These are phyloP conservation scores for Holacanthus passer DNA, from an alignment of 2,113 vertebrate species.

Conservation along the genomic window DNA sequence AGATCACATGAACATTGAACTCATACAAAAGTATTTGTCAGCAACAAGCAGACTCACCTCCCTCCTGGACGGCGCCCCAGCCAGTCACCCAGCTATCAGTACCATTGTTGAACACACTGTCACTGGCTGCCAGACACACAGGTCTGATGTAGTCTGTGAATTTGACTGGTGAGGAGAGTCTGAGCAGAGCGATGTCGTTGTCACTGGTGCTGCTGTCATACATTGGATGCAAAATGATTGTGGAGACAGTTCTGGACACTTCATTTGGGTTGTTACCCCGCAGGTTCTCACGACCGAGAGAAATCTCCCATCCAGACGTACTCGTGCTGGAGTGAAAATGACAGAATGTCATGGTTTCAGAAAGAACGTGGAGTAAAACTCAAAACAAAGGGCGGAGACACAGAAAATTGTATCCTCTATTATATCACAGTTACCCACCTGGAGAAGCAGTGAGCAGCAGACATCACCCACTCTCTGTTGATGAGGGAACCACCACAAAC, in stretches of 20 bases:
- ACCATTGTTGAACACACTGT: constrained; percentile 81
- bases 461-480: constrained; percentile 81
- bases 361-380: background rate
- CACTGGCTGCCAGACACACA: constrained; percentile 84
- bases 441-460: constrained; percentile 64
- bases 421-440: constrained; percentile 20
- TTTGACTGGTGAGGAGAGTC: constrained; percentile 69
- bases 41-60: constrained; percentile 74
- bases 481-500: constrained; percentile 84
- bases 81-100: constrained; percentile 87
- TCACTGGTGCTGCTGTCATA: constrained; percentile 63
- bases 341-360: background rate
- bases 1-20: constrained; percentile 52
- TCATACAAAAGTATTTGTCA: too few relatives aligned
- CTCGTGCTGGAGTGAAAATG: background rate
- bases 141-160: constrained; percentile 85
- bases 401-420: too few relatives aligned
- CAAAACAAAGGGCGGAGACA: background rate
- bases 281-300: constrained; percentile 64
- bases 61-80: constrained; percentile 83
- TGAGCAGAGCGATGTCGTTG: constrained; percentile 86
- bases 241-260: constrained; percentile 24
- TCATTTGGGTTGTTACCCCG: constrained; percentile 41
- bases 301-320: background rate
- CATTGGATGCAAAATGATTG: constrained; percentile 70